Conservation (phyloP, 1,140 invertebrate species). For the Cotesia glomerata region DNA sequence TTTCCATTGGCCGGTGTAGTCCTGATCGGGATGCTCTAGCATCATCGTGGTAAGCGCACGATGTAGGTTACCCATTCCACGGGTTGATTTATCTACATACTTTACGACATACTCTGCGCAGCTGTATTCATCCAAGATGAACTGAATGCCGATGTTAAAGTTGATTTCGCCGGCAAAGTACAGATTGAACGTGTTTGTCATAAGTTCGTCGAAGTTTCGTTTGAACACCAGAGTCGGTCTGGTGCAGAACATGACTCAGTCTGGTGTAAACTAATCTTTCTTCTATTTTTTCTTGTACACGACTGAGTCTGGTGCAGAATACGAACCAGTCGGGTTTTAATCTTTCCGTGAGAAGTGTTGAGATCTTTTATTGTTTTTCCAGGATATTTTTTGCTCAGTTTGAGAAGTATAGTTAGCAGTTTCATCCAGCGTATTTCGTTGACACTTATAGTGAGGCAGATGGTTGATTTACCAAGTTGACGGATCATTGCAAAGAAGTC, state of each 20-base stretch:
- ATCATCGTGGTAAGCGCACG: slow-evolving; percentile 47
- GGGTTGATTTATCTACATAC: slow-evolving; percentile 55
- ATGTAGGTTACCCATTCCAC: slow-evolving; percentile 52
- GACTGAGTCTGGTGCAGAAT: too few relatives aligned
- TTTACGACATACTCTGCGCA: slow-evolving; percentile 45
- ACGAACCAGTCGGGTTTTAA: too few relatives aligned
- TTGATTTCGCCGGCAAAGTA: slow-evolving; percentile 44
- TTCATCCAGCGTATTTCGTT: slow-evolving; percentile 15
- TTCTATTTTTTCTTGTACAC: too few relatives aligned
- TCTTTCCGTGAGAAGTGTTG: too few relatives aligned
- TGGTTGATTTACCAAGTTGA: neutral
- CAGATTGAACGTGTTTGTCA: slow-evolving; percentile 45
- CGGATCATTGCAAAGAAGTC: neutral
- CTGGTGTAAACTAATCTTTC: too few relatives aligned
- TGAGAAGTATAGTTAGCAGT: slow-evolving; percentile 46
- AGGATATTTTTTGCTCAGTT: slow-evolving; percentile 36
- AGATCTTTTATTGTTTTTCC: slow-evolving; percentile 10
- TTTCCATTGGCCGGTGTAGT: slow-evolving; percentile 42
- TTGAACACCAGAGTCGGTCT: slow-evolving; percentile 23
- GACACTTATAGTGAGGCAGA: neutral
- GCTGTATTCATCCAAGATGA: slow-evolving; percentile 53
- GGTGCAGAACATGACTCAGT: too few relatives aligned
- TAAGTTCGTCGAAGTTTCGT: slow-evolving; percentile 34
- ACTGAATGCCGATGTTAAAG: slow-evolving; percentile 55
- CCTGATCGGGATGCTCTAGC: slow-evolving; percentile 49